Base-by-base conservation (phyloP, 1,140 invertebrate species). In the Oedothorax gibbosus region DNA sequence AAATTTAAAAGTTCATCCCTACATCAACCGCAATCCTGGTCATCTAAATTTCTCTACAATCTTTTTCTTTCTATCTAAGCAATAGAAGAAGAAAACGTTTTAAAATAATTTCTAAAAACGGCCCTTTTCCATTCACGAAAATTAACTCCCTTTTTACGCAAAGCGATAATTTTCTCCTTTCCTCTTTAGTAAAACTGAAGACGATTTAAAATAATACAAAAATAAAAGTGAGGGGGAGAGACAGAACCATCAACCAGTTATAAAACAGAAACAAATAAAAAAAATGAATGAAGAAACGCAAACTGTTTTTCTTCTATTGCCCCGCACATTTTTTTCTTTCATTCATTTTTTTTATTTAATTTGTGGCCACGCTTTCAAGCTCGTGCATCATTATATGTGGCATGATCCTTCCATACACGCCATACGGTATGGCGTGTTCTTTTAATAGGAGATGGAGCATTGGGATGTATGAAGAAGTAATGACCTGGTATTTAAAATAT, bases 281-380 rank as follows among this genome's bases (percentile, higher is more conserved):
- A 72, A 82, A 80, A 49, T 72, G 73, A 82, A n/a, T 35, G 60
- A 71, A 18, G 66, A 80, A 80, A 80, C 65, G 51, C 78, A 69
- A 80, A 62, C 79, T 66, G 81, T 83, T 83, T 83, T 83, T 83
- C 68, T 82, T 62, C 56, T 76, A 76, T 76, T 71, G 56, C n/a
- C 10, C 20, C 35, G 60, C 21, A 18, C 35, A 75, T 77, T 77
- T 60, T 64, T n/a, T 77, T 64, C 20, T 50, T 49, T 77, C 15
- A n/a, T 56, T 71, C 20, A 50, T 82, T 72, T 72, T 82, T 82
- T 62, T 72, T 83, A 83, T 83, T 83, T 83, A 83, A 83, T 83
- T 83, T 83, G 81, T 62, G 81, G 81, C 71, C 62, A 51, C 57
- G 68, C 79, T 62, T 72, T 50, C 68, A 21, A 57, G 64, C 81